Base-by-base conservation (phyloP, 2,888 invertebrate species). In the Eledone cirrhosa region DNA sequence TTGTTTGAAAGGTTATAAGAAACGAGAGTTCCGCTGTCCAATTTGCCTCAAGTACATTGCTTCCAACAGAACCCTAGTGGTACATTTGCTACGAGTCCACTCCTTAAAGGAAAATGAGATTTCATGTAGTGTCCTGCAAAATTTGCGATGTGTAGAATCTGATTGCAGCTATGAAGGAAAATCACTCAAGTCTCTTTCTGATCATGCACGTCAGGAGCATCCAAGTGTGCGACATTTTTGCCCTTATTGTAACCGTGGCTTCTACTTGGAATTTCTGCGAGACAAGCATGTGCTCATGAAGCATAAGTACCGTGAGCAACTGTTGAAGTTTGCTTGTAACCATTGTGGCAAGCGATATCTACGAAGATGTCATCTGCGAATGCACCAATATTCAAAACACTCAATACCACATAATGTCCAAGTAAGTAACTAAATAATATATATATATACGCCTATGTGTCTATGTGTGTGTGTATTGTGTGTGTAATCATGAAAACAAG, bases 281-380 rank as follows among this genome's bases (percentile, higher is more conserved):
- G 76, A 76, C 48, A 76, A 76, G 48, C 76, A 76, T 76, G 76
- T 76, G n/a, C 76, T 76, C 29, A 76, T 76, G 76, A 76, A 76
- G 76, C 76, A 76, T 33, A 76, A 76, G 41, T 76, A 76, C 24
- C 47, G 76, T 27, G 76, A 76, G 27, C 76, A 76, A 27, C 48
- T 76, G 8, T n/a, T 76, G 76, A 76, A 76, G 76, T 76, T 76
- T 76, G 76, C 76, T 22, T 76, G 76, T 48, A 76, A 47, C 48
- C 48, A 48, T 24, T 76, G 76, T 76, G 76, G 76, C 22, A 76
- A 76, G 47, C 76, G 76, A n/a, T 76, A 76, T 76, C 76, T 76
- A 48, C 76, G 76, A 14, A 41, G 76, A 48, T 76, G 76, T 24
- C 76, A 76, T 76, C 48, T 76, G 5, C 41, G 48, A 48, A 76